Percentiles rank a stretch among this genome's conserved stretches.
Conservation (phyloP, 2,797 vertebrate species). For the Scolopax rusticola region DNA sequence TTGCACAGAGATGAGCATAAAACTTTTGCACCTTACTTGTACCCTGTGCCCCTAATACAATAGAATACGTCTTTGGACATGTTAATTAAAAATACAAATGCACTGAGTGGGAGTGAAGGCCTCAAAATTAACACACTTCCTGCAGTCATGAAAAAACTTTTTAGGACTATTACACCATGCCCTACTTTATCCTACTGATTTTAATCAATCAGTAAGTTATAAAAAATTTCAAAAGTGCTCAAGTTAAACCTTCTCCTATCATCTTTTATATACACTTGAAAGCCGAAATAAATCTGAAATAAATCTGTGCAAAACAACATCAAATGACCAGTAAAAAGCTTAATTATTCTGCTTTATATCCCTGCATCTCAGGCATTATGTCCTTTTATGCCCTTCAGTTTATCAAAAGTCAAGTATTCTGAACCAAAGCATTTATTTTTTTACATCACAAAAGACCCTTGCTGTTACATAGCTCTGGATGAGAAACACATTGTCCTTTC, state of each 20-base stretch:
- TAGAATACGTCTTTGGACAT: background rate
- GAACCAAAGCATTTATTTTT: background rate
- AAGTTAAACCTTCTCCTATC: slow-evolving; percentile 11
- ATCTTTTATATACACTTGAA: slow-evolving; percentile 27
- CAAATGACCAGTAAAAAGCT: slow-evolving; percentile 51
- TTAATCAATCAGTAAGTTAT: slow-evolving; percentile 12
- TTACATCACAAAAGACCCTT: background rate
- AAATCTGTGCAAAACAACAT: slow-evolving; percentile 48
- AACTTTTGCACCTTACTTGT: background rate
- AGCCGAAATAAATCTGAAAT: background rate
- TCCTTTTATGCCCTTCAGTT: background rate
- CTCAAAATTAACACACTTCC: background rate
- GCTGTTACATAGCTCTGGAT: background rate
- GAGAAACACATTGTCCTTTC: background rate
- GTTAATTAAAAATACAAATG: background rate
- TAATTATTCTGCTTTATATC: slow-evolving; percentile 48
- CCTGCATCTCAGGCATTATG: background rate
- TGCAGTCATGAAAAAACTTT: background rate
- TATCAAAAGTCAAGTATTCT: background rate
- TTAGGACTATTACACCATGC: background rate
- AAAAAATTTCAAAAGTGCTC: slow-evolving; percentile 15
- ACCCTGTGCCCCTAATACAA: fast-evolving
- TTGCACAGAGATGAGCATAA: background rate
- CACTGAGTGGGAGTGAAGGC: background rate
- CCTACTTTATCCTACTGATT: slow-evolving; percentile 7